Conservation (phyloP, 2,797 vertebrate genomes). For the Dendrocincla fuliginosa region DNA sequence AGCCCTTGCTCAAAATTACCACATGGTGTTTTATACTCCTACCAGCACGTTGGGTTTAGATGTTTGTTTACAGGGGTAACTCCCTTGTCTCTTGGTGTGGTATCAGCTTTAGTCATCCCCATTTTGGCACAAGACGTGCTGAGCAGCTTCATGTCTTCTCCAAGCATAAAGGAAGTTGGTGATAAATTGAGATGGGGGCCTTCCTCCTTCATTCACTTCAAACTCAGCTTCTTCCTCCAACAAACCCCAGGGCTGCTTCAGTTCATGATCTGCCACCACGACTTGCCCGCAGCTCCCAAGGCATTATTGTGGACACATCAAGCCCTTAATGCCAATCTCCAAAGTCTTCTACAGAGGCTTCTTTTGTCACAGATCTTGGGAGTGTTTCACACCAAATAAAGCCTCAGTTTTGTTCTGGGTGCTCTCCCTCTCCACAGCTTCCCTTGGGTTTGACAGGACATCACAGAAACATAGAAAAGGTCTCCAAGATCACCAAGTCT, state of each 20-base stretch:
- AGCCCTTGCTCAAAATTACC: neutral
- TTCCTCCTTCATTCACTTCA: neutral
- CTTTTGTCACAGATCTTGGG: rapidly evolving
- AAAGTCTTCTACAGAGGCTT: neutral
- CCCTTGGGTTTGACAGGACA: neutral
- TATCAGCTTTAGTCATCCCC: neutral
- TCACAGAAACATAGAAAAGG: neutral
- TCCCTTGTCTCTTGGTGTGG: neutral
- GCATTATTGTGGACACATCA: neutral
- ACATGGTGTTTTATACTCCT: neutral
- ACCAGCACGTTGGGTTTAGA: neutral
- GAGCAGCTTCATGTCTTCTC: neutral
- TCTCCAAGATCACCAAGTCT: rapidly evolving
- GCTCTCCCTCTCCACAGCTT: neutral
- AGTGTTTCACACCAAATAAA: neutral
- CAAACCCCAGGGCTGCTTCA: neutral
- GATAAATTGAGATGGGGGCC: neutral
- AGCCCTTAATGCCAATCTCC: neutral
- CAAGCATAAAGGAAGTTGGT: neutral
- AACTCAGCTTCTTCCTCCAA: neutral
- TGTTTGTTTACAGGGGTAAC: neutral
- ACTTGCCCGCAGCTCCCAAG: neutral
- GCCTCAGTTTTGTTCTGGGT: neutral
- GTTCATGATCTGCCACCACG: neutral
- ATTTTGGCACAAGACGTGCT: neutral